Base-by-base conservation (phyloP, 2,888 invertebrate species). In the Hirtodrosophila trivittata region DNA sequence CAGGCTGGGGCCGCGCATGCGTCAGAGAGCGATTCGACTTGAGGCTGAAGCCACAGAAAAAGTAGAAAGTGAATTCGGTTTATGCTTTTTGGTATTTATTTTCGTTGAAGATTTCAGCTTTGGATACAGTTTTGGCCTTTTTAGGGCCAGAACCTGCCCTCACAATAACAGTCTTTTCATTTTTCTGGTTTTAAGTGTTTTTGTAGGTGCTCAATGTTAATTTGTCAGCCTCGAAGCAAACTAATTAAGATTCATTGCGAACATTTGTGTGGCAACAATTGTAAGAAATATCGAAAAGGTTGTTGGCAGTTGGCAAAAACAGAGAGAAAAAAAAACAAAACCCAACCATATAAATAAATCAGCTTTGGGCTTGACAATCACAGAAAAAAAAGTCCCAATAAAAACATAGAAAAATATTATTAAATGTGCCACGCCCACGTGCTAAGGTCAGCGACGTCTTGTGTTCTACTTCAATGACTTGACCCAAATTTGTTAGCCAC, bases 191-290 rank as follows among this genome's bases (percentile, higher is more conserved):
- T 18, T n/a, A 8, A 12, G 8, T 45, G 12, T 50, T 35, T 39
- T 33, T 12, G 30, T 13, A 37, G 47, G 45, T 58, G 67, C 46
- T 63, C 81, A 85, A 78, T 82, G 83, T 56, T 82, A 57, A 68
- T 62, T 51, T 26, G 49, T 52, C 51, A 75, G 72, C 81, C 86
- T 80, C 86, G 77, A 66, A 59, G 43, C 62, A 33, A 62, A 66
- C 62, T 72, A 75, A 86, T 82, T 82, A 86, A 84, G 52, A 82
- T 82, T 81, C 82, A 86, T 63, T 72, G 75, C 84, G 52, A 81
- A 68, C 68, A 66, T 13, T 65, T 71, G 59, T 83, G 72, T 83
- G 71, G 65, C 72, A 72, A 75, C 60, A 50, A 52, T 69, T 67
- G 52, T 72, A 56, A 56, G 67, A 66, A 72, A 69, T 52, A 25